Conservation (phyloP, 2,113 vertebrate species). For the Ailuropoda melanoleuca region DNA sequence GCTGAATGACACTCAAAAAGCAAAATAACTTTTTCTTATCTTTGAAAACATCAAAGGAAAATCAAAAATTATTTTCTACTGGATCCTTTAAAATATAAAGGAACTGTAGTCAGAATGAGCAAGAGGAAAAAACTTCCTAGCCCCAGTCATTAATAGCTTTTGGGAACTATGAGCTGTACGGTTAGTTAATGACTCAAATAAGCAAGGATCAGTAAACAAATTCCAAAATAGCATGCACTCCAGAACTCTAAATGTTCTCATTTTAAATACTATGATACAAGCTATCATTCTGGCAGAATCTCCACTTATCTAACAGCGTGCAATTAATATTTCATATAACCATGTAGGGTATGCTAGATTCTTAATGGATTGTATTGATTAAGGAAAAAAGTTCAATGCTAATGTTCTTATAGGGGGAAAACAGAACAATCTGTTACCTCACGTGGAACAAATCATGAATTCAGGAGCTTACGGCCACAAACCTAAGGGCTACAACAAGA, state of each 20-base stretch:
- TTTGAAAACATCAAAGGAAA: slow-evolving; percentile 70
- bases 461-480: slow-evolving; percentile 15
- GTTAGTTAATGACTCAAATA: slow-evolving; percentile 64
- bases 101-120: slow-evolving; percentile 2
- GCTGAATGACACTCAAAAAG: slow-evolving; percentile 41
- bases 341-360: slow-evolving; percentile 70
- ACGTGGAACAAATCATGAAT: slow-evolving; percentile 42
- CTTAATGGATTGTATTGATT: slow-evolving; percentile 83
- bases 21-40: slow-evolving; percentile 52
- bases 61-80: slow-evolving; percentile 61
- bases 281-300: slow-evolving; percentile 36
- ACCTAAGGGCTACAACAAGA: background rate
- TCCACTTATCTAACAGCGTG: slow-evolving; percentile 75
- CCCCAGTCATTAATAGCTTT: slow-evolving; percentile 34
- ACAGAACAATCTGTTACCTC: slow-evolving; percentile 57
- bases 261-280: slow-evolving; percentile 47
- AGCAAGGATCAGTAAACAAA: slow-evolving; percentile 59
- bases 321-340: slow-evolving; percentile 84
- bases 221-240: background rate
- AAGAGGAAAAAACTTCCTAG: background rate
- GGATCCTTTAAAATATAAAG: slow-evolving; percentile 67
- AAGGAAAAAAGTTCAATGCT: slow-evolving; percentile 77
- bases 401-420: slow-evolving; percentile 74
- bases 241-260: slow-evolving; percentile 41
- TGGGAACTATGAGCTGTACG: background rate